Base-by-base conservation (phyloP, 2,888 invertebrate genomes). In the Apodemia mormo region DNA sequence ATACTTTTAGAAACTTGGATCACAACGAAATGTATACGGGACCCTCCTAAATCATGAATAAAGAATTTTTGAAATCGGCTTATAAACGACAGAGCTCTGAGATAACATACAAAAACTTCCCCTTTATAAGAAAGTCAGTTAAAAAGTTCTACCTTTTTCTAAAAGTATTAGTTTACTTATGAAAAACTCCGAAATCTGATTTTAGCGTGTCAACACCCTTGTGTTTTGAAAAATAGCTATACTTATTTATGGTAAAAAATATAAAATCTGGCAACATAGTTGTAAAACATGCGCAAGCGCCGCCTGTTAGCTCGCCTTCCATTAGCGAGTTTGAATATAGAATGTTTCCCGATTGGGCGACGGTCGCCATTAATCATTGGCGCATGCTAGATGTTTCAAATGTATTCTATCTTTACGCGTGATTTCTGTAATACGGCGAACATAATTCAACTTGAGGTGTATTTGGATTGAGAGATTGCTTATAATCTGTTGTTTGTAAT, bases 271-370 rank as follows among this genome's bases (percentile, higher is more conserved):
- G 82, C 81, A 88, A 88, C 85, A 81, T 79, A 76, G 68, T 56
- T 73, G 76, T 82, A 80, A 83, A 85, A 65, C 43, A 56, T 85
- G 89, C 85, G 85, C 87, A 81, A 82, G 89, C 89, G 90, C 87
- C 83, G 80, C 79, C 80, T 80, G 81, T 82, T 84, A 83, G 85
- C 83, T 84, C 86, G 83, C 77, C 84, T 89, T 91, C 91, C 91
- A 92, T 91, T 92, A 92, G 90, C 87, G 89, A 82, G 86, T 88
- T 89, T 86, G 85, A 81, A 90, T 90, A 84, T 91, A 90, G 90
- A 92, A 89, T 85, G 80, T 78, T 77, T 79, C 78, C 79, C 79
- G 83, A 90, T 90, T 89, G 89, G 89, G 73, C 76, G 76, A 76
- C 77, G 77, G 72, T 73, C 71, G 78, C 79, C 79, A 87, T 91